phyloP scores from a whole-genome alignment of 2,888 invertebrate species.

The Mamestra brassicae region DNA sequence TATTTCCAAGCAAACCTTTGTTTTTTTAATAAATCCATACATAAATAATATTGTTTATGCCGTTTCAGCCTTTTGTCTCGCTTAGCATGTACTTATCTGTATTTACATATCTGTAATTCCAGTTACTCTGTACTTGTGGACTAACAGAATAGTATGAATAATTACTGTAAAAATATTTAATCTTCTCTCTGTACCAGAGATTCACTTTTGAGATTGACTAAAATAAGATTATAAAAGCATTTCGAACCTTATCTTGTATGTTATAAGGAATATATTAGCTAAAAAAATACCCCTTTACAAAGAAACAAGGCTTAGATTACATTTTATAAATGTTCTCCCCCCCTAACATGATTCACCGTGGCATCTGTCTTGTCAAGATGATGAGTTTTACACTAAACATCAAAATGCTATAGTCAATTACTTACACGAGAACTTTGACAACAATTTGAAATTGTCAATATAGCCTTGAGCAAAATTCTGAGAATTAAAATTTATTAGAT shows the following conservation, averaged over 20 bases:
- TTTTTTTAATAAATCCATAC: conserved; percentile 18
- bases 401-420: too few species aligned
- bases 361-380: neutral
- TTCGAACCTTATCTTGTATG: conserved; percentile 10
- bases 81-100: conserved; percentile 63
- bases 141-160: conserved; percentile 27
- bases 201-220: neutral
- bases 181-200: neutral
- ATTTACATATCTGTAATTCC: conserved; percentile 37
- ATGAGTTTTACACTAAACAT: neutral
- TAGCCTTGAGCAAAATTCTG: neutral
- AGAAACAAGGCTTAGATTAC: neutral
- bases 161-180: conserved; percentile 12
- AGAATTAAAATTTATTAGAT: too few species aligned
- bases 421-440: neutral
- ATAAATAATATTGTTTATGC: conserved; percentile 40
- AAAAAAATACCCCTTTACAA: neutral
- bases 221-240: neutral
- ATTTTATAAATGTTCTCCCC: neutral
- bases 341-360: neutral
- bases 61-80: conserved; percentile 54
- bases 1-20: conserved; percentile 39
- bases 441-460: neutral
- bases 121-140: conserved; percentile 26
- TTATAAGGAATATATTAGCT: neutral